A percentile compares a stretch with the other conserved stretches of the same genome.
phyloP scores from a whole-genome alignment of 2,888 invertebrate species.

The Caenorhabditis sp. region DNA sequence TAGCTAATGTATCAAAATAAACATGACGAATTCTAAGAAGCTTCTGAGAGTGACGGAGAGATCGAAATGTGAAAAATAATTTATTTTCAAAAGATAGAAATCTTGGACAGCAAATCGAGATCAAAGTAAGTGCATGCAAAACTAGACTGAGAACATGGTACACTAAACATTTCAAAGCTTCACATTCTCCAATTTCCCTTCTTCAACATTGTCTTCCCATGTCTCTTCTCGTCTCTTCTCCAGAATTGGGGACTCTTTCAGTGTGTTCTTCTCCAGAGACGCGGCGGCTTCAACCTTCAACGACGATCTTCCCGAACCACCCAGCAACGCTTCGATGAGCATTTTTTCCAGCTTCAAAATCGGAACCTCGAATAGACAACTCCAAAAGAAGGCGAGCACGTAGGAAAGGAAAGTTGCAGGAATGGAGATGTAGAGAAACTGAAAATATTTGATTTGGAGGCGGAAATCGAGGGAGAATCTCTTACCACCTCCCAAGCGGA shows the following conservation, averaged over 20 bases:
- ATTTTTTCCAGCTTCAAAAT: conserved; percentile 40
- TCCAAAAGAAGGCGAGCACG: conserved; percentile 58
- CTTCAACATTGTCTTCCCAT: not conserved
- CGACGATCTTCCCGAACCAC: conserved; percentile 3
- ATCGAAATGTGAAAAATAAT: too few relatives aligned
- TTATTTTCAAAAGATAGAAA: too few relatives aligned
- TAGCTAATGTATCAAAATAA: too few relatives aligned
- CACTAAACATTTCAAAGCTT: not conserved
- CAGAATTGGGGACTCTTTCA: conserved; percentile 26
- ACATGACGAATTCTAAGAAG: too few relatives aligned
- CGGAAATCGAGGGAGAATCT: not conserved
- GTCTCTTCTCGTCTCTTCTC: conserved; percentile 12
- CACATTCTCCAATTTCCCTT: not conserved
- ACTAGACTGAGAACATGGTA: too few relatives aligned
- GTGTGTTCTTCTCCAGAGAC: not conserved
- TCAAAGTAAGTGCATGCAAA: too few relatives aligned
- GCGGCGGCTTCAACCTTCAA: not conserved
- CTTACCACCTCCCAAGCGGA: conserved; percentile 60
- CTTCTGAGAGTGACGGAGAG: too few relatives aligned
- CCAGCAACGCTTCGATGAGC: conserved; percentile 30
- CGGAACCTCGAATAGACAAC: conserved; percentile 60
- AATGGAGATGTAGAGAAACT: conserved; percentile 32
- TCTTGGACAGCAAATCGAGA: too few relatives aligned
- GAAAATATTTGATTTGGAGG: not conserved
- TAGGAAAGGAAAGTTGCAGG: conserved; percentile 53